Percentiles rank a stretch among this genome's conserved stretches.
Evolutionary conservation across 2,888 invertebrate genomes (phyloP).

Genomic region (Dexiosoma caninum): DNA sequence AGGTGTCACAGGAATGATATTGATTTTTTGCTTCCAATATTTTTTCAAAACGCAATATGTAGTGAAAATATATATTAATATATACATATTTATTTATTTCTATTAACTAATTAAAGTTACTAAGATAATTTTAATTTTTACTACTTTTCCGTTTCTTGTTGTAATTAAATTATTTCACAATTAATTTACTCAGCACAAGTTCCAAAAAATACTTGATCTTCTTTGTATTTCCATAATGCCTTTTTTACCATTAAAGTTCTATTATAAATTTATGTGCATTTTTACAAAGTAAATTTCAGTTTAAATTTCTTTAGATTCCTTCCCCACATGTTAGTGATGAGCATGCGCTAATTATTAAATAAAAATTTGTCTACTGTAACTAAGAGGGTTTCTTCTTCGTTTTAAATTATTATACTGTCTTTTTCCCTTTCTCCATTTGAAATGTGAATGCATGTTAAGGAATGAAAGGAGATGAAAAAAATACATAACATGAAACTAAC

Average conservation of each 20-base stretch:
- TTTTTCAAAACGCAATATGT: no score
- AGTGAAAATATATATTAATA: no score
- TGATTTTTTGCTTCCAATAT: no score
- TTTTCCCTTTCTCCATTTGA: not conserved
- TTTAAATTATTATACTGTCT: not conserved
- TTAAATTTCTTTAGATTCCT: slow-evolving; percentile 41
- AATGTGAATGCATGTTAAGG: slow-evolving; percentile 38
- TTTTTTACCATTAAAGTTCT: no score
- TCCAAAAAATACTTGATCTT: not conserved
- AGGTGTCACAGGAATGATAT: no score
- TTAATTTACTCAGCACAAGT: slow-evolving; percentile 1
- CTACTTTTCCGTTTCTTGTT: not conserved
- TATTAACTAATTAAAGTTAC: not conserved
- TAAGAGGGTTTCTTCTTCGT: slow-evolving; percentile 48
- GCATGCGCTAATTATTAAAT: slow-evolving; percentile 53
- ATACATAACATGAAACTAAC: not conserved
- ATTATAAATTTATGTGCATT: slow-evolving; percentile 28
- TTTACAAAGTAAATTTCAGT: slow-evolving; percentile 20
- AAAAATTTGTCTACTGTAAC: slow-evolving; percentile 48
- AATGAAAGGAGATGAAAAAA: slow-evolving; percentile 2
- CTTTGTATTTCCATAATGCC: not conserved
- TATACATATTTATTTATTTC: no score
- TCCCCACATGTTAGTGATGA: slow-evolving; percentile 31
- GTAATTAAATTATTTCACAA: slow-evolving; percentile 18
- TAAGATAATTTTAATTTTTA: not conserved